Evolutionary conservation across 2,888 invertebrate genomes (phyloP).

Genomic region (Diplazon laetatorius): DNA sequence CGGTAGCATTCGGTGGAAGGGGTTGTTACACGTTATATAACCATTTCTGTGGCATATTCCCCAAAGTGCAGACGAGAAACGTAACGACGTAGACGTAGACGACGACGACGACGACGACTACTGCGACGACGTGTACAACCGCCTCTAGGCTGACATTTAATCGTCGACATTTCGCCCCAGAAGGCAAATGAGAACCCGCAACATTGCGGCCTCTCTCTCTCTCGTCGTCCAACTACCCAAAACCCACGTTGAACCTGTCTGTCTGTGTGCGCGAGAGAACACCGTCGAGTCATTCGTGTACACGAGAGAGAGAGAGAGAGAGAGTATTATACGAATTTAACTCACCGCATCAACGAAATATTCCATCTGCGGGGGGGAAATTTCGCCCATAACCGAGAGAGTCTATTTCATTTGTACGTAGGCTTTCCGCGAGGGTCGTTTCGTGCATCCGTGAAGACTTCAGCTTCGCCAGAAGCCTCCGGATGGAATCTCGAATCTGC

Average conservation of each 20-base stretch:
- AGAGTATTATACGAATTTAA: constrained; percentile 2
- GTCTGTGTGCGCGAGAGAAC: constrained; percentile 3
- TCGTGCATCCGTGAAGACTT: constrained; percentile 21
- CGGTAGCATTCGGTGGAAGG: constrained; percentile 3
- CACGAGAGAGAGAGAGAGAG: too few relatives aligned
- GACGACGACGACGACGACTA: constrained; percentile 41
- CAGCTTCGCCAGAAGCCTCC: constrained; percentile 16
- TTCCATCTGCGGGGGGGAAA: constrained; percentile 31
- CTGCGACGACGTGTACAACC: constrained; percentile 54
- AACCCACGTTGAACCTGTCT: too few relatives aligned
- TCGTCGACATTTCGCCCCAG: constrained; percentile 73
- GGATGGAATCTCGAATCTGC: constrained; percentile 8
- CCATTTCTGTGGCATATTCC: constrained; percentile 42
- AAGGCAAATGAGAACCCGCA: constrained; percentile 65
- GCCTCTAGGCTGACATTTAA: constrained; percentile 73
- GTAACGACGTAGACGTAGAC: neutral
- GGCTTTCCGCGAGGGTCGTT: constrained; percentile 14
- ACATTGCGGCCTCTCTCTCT: constrained; percentile 52
- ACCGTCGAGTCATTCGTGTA: constrained; percentile 14
- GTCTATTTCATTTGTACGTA: constrained; percentile 41
- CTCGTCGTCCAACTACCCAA: too few relatives aligned
- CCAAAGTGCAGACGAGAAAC: constrained; percentile 48
- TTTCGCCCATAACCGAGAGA: constrained; percentile 27
- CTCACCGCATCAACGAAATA: constrained; percentile 8
- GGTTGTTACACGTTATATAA: too few relatives aligned